Evolutionary conservation across 2,797 vertebrate species (phyloP).

Genomic region (Leptatherina wallacei): DNA sequence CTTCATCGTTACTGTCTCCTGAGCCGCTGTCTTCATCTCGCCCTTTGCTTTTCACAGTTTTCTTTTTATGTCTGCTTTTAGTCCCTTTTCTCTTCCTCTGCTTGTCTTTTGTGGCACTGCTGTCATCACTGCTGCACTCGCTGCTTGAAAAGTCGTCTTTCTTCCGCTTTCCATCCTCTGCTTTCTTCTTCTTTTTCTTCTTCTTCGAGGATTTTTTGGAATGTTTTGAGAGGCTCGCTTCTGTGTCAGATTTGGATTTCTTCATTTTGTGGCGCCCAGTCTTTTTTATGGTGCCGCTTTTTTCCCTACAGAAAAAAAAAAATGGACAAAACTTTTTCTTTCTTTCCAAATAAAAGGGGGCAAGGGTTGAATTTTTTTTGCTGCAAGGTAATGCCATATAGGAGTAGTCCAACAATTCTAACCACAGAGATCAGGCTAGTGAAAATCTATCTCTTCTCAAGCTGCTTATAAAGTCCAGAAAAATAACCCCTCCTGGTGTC

Average conservation of each 20-base stretch:
- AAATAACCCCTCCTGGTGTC: background rate
- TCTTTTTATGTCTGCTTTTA: conserved; percentile 76
- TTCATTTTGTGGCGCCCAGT: conserved; percentile 80
- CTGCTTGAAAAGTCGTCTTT: conserved; percentile 79
- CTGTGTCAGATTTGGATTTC: conserved; percentile 78
- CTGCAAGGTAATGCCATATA: background rate
- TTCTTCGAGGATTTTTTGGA: conserved; percentile 90
- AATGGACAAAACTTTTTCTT: conserved; percentile 5
- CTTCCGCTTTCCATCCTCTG: conserved; percentile 86
- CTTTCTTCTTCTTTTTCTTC: conserved; percentile 91
- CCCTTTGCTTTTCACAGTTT: conserved; percentile 72
- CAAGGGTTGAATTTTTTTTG: background rate
- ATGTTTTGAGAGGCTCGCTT: conserved; percentile 84
- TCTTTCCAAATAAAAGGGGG: too few species aligned
- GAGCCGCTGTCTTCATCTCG: conserved; percentile 82
- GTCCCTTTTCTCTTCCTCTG: conserved; percentile 72
- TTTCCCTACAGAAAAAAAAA: conserved; percentile 73
- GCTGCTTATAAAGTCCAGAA: background rate
- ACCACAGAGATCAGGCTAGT: background rate
- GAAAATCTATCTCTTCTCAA: conserved; percentile 4
- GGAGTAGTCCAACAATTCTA: background rate
- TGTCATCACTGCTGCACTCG: conserved; percentile 64
- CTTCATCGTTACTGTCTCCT: conserved; percentile 76
- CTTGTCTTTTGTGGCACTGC: conserved; percentile 56
- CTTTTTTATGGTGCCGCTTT: conserved; percentile 66